These are phyloP conservation scores for Phataginus tricuspis DNA, from an alignment of 2,797 vertebrate species.

Conservation along the genomic window DNA sequence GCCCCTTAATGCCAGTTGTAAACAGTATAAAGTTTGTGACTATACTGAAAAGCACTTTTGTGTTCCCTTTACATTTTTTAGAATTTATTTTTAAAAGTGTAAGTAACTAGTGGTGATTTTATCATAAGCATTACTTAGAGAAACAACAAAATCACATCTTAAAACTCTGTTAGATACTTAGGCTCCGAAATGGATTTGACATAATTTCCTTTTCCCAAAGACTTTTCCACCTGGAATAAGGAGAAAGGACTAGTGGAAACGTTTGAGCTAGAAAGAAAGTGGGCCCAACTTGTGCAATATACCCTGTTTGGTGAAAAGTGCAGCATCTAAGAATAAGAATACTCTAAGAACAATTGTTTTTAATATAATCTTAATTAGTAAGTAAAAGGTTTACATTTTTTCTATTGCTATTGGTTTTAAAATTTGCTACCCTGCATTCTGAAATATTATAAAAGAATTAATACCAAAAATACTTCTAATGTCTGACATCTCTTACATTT, in stretches of 20 bases:
- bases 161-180: slow-evolving; percentile 45
- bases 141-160: slow-evolving; percentile 51
- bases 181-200: slow-evolving; percentile 54
- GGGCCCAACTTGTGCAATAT: slow-evolving; percentile 49
- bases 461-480: slow-evolving; percentile 73
- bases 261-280: slow-evolving; percentile 42
- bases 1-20: slow-evolving; percentile 36
- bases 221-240: slow-evolving; percentile 26
- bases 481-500: slow-evolving; percentile 84
- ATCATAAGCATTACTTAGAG: slow-evolving; percentile 58
- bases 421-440: slow-evolving; percentile 76
- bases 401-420: slow-evolving; percentile 77
- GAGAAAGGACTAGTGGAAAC: slow-evolving; percentile 18
- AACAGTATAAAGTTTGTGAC: slow-evolving; percentile 43
- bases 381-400: slow-evolving; percentile 80
- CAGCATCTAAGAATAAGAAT: slow-evolving; percentile 64
- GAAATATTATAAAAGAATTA: slow-evolving; percentile 73
- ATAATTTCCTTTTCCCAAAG: slow-evolving; percentile 68
- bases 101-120: slow-evolving; percentile 60
- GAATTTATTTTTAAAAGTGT: slow-evolving; percentile 43
- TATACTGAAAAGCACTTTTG: slow-evolving; percentile 75
- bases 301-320: slow-evolving; percentile 26
- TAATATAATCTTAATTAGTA: slow-evolving; percentile 66
- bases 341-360: slow-evolving; percentile 69
- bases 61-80: slow-evolving; percentile 64